Evolutionary conservation across 2,113 vertebrate genomes (phyloP), one percentile per base, ranked within the genome.

Genomic region (Albula glossodonta): DNA sequence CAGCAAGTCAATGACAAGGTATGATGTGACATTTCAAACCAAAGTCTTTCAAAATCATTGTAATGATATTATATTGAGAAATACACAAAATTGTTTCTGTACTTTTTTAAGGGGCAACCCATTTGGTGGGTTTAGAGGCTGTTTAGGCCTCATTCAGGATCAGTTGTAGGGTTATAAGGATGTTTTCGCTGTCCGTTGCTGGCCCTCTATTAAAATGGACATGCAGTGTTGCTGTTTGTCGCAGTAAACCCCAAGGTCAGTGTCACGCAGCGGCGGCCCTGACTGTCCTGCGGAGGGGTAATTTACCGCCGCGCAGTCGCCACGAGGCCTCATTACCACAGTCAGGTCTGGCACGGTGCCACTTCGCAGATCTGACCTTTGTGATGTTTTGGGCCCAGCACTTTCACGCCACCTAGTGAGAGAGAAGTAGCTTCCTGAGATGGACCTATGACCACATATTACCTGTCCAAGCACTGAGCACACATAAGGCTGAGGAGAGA

Each of bases 271-370:
- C 25, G 70, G 41, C 83, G 60, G 74, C 70, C 31, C 51, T 85
- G 52, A 57, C 77, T 79, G 53, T 80, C 49, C 53, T 49, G 52
- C 17, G n/a, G 31, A 31, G 77, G n/a, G 78, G 31, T 85, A 52
- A 85, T 79, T 84, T 85, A 79, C 84, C 31, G 31, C 77, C 77
- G 53, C 25, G 25, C 51, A 41, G 31, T 9, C 41, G 66, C 49
- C 70, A 50, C 74, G 50, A 48, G 77, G 84, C 84, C 77, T 79
- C 84, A 85, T 85, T 80, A 80, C 84, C 52, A n/a, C 17, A 19
- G 41, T 51, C 41, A 2, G 51, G 51, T 84, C 84, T 8, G 49
- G 77, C 56, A 77, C 22, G 74, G 70, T 57, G 10, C 49, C 5
- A 11, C 74, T 84, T 60, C 17, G 17, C 50, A 50, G 83, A 51